Base-by-base conservation (phyloP, 1,140 invertebrate species). In the Anastrepha ludens region DNA sequence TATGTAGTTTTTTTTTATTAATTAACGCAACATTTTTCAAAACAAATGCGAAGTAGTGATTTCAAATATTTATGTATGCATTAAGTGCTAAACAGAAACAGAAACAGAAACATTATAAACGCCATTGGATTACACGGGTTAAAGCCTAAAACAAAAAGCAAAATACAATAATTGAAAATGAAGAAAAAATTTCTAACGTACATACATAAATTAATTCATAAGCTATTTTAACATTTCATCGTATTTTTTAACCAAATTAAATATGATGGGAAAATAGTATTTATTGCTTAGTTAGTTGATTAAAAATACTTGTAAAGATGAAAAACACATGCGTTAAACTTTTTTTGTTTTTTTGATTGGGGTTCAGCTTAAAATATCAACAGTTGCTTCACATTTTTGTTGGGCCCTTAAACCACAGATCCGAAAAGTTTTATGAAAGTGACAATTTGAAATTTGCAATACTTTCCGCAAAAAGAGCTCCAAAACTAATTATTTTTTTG, bases 61-160 rank as follows among this genome's bases (percentile, higher is more conserved):
- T 47, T 44, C 15, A 47, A 74, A 47, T 74, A 47, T 74, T 44
- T 17, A 2, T 74, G 70, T 5, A 44, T 44, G 41, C 11, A n/a
- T 17, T 17, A n/a, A 29, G 29, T 29, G 29, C 29, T 29, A 29
- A 29, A 29, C 29, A 29, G 29, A 29, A 29, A 29, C 29, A 29
- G 29, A 29, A 74, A n/a, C 15, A 44, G 13, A 65, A 29, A 39
- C 20, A n/a, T 65, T 67, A 67, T 50, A n/a, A 81, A 20, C 74
- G 44, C 74, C 47, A 29, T 81, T 81, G 74, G 4, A 55, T 50
- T 55, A 55, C 47, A 55, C 50, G 74, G 44, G 47, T 55, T 81
- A 81, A 81, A 81, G 15, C 8, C 47, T 81, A 81, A 81, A 81
- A 81, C n/a, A 81, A 81, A 81, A 47, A 17, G 17, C 11, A 64